These are phyloP conservation scores for Glaucidium brasilianum DNA, from an alignment of 2,113 vertebrate species.

Conservation along the genomic window DNA sequence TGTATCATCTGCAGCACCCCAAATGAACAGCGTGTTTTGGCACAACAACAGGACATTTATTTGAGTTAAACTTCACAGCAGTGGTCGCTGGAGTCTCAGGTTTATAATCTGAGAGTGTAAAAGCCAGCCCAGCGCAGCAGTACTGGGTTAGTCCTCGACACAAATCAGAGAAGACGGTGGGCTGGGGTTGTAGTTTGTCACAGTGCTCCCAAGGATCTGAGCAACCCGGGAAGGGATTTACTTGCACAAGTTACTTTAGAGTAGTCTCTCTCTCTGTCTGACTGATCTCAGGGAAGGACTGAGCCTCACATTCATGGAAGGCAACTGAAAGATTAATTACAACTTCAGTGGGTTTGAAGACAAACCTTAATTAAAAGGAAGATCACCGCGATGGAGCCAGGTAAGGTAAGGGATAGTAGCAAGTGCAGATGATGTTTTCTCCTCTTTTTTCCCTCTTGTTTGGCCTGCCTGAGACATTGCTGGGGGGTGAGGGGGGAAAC, in stretches of 20 bases:
- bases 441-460: neutral
- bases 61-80: neutral
- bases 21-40: neutral
- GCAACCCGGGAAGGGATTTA: neutral
- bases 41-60: neutral
- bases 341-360: neutral
- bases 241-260: accelerated
- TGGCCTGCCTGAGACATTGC: neutral
- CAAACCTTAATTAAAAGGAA: neutral
- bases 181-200: neutral
- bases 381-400: neutral
- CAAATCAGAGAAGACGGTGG: neutral
- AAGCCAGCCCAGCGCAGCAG: neutral
- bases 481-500: accelerated
- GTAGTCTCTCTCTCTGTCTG: accelerated
- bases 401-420: neutral
- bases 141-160: accelerated
- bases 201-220: neutral
- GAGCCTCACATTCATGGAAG: neutral
- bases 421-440: neutral
- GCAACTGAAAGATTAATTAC: neutral
- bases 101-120: neutral
- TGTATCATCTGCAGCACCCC: neutral
- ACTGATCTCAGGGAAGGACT: neutral
- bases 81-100: accelerated